Evolutionary conservation across 1,140 invertebrate species (phyloP), one percentile per base, ranked within the genome.

Genomic region (Ptiloglossa arizonensis): DNA sequence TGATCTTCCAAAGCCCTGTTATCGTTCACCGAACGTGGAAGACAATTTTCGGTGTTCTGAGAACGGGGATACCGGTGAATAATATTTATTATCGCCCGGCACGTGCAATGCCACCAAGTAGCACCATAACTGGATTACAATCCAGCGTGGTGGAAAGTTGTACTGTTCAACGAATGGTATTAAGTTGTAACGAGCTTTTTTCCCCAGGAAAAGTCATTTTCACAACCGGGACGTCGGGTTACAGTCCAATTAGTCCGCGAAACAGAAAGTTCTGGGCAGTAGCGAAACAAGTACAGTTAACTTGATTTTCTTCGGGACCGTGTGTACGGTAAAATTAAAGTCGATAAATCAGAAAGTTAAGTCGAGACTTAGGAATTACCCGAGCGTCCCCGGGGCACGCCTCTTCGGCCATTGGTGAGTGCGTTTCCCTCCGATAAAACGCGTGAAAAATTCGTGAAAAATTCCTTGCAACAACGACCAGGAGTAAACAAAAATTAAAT

Each of bases 201-300:
- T 41, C 41, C 41, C 41, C 22, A 4, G 5, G 19, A 8, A 6
- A 24, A 52, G 50, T 52, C n/a, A 52, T 52, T 44, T 29, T 6
- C 2, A 1, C 1, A 48, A 67, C 32, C 29, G 48, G 22, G 35
- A 41, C 22, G 50, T 27, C 17, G 27, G 56, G 35, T 69, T 69
- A 44, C 15, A 41, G 35, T 57, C 11, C 35, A 70, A 70, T 70
- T 69, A 69, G 19, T n/a, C 13, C 2, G 19, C 4, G 52, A 38
- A 32, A 57, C 32, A 48, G 46, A 50, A 22, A 67, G 46, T 67
- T 22, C 6, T 6, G 3, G 22, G 29, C 8, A 5, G 15, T 38
- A 15, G n/a, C 17, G 32, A n/a, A 35, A 41, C 52, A 41, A 41
- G 41, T 41, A 2, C 41, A 11, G 41, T 11, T 41, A 41, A 41